A percentile compares a stretch with the other conserved stretches of the same genome.
phyloP scores from a whole-genome alignment of 2,888 invertebrate species.

The Folsomia manolachei region DNA sequence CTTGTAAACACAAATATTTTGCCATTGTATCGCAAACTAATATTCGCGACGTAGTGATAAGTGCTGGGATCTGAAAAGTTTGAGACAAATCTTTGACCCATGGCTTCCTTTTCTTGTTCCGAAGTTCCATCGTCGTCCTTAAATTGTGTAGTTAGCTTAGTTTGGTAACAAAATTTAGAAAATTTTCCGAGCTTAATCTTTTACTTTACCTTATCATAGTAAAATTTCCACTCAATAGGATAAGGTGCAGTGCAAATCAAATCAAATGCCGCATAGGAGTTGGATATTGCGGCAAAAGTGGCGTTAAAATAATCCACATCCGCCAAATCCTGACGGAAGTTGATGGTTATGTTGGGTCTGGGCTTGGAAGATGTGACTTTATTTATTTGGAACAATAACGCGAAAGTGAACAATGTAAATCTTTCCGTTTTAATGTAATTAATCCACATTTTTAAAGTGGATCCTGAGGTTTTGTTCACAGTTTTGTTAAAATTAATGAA shows the following conservation, averaged over 20 bases:
- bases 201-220: constrained; percentile 17
- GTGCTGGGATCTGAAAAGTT: neutral
- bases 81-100: neutral
- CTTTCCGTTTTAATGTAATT: too few relatives aligned
- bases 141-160: neutral
- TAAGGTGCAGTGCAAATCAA: constrained; percentile 20
- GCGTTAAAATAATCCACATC: constrained; percentile 24
- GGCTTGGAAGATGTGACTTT: neutral
- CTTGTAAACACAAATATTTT: constrained; percentile 15
- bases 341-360: constrained; percentile 8
- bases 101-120: constrained; percentile 15
- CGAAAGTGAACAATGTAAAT: too few relatives aligned
- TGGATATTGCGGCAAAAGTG: constrained; percentile 16
- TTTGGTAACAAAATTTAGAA: neutral
- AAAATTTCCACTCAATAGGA: constrained; percentile 29
- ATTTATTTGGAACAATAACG: too few relatives aligned
- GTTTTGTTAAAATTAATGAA: too few relatives aligned
- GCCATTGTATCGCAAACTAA: constrained; percentile 24
- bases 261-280: constrained; percentile 22
- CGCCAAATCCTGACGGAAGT: constrained; percentile 21
- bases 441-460: too few relatives aligned
- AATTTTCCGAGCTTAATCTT: neutral
- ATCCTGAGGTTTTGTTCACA: too few relatives aligned
- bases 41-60: constrained; percentile 13
- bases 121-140: constrained; percentile 28